These are phyloP conservation scores for Vombatus ursinus DNA, from an alignment of 2,113 vertebrate species.

Conservation along the genomic window DNA sequence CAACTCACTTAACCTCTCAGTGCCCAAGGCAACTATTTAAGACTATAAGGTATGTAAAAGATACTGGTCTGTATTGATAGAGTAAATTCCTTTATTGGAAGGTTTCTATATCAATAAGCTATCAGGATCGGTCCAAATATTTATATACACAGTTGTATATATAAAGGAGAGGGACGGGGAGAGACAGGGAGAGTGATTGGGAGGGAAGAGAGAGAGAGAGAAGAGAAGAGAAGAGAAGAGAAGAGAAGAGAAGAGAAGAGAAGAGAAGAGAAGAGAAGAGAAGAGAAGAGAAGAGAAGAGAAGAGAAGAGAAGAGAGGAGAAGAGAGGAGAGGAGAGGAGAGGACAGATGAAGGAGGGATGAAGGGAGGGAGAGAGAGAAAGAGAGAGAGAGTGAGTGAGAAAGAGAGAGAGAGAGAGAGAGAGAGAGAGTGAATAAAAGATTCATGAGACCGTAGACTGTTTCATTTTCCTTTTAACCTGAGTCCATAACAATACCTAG, in stretches of 20 bases:
- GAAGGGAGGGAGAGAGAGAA: too few species aligned
- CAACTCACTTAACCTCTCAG: neutral
- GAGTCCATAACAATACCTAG: neutral
- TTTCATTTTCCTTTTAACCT: neutral
- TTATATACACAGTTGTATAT: too few species aligned
- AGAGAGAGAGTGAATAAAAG: neutral
- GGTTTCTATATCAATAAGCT: neutral
- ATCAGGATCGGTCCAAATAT: neutral
- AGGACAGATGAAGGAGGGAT: too few species aligned
- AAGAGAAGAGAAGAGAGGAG: too few species aligned
- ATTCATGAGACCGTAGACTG: too few species aligned
- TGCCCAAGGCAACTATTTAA: neutral
- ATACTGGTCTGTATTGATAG: neutral
- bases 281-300: too few species aligned
- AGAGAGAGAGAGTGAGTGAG: neutral
- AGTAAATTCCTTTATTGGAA: neutral
- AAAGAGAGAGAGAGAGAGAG: neutral
- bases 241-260: too few species aligned
- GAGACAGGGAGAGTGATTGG: too few species aligned
- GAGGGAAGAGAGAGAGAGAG: neutral
- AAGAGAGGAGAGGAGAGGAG: too few species aligned
- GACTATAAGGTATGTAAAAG: neutral
- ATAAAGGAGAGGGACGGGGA: rapidly evolving
- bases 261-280: too few species aligned
- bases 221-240: neutral